phyloP scores from a whole-genome alignment of 2,797 vertebrate species.

The Schizopygopsis pylzovi region DNA sequence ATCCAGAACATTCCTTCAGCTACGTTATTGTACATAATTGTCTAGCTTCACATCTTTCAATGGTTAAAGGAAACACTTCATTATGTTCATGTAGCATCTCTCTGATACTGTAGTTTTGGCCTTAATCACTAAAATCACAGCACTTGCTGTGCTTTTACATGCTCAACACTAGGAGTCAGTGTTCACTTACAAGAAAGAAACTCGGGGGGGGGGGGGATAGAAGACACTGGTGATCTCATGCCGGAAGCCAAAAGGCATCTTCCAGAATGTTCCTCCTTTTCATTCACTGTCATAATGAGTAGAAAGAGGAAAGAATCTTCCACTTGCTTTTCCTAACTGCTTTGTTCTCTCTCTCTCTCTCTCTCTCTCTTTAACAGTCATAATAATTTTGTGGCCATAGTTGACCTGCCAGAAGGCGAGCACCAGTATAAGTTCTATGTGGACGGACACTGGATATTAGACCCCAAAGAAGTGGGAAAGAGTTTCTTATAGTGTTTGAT shows the following conservation, averaged over 20 bases:
- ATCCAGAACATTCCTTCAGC: not conserved
- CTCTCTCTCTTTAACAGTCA: constrained; percentile 85
- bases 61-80: not conserved
- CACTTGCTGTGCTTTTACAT: not conserved
- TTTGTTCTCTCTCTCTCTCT: constrained; percentile 13
- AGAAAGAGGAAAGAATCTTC: not conserved
- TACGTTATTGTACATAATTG: not conserved
- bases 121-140: not conserved
- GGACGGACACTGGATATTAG: constrained; percentile 95
- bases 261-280: not conserved
- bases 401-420: constrained; percentile 96
- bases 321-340: not conserved
- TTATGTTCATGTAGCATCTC: not conserved
- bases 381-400: constrained; percentile 94
- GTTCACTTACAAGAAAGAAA: constrained; percentile 9
- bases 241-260: not conserved
- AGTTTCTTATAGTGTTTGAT: not conserved
- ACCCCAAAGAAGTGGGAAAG: constrained; percentile 86
- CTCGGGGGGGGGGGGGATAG: too few relatives aligned
- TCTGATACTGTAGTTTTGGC: not conserved
- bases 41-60: not conserved
- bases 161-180: constrained; percentile 44
- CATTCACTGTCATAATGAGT: not conserved
- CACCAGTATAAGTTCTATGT: constrained; percentile 98
- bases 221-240: not conserved